phyloP scores from a whole-genome alignment of 2,888 invertebrate genomes.

The Drosophila nigritarsus region DNA sequence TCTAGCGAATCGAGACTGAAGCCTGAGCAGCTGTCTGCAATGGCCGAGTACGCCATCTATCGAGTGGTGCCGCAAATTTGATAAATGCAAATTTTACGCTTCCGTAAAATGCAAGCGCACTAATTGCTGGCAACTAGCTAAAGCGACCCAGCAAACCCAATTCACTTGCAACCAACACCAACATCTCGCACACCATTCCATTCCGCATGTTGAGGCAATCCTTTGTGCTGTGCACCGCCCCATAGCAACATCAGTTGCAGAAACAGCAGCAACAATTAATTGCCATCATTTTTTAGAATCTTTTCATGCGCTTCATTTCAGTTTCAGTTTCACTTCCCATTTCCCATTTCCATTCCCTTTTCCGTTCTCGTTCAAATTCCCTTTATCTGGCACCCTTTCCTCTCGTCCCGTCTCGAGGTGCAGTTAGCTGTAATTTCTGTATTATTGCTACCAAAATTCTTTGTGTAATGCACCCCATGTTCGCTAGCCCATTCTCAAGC shows the following conservation, averaged over 20 bases:
- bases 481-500: conserved; percentile 33
- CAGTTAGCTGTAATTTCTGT: conserved; percentile 48
- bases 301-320: conserved; percentile 72
- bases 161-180: neutral
- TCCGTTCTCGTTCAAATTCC: neutral
- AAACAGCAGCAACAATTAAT: conserved; percentile 63
- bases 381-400: neutral
- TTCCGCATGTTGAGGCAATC: neutral
- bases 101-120: conserved; percentile 34
- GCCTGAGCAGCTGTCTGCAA: neutral
- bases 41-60: neutral
- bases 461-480: conserved; percentile 62
- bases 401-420: conserved; percentile 28
- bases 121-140: conserved; percentile 53
- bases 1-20: neutral
- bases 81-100: conserved; percentile 51
- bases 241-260: conserved; percentile 38
- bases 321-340: conserved; percentile 20
- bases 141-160: conserved; percentile 11
- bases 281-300: conserved; percentile 70
- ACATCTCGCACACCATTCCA: neutral
- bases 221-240: conserved; percentile 37
- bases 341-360: neutral
- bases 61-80: conserved; percentile 19
- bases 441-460: conserved; percentile 54